These are phyloP conservation scores for Sakesphorus luctuosus DNA, from an alignment of 2,113 vertebrate genomes.

Conservation along the genomic window DNA sequence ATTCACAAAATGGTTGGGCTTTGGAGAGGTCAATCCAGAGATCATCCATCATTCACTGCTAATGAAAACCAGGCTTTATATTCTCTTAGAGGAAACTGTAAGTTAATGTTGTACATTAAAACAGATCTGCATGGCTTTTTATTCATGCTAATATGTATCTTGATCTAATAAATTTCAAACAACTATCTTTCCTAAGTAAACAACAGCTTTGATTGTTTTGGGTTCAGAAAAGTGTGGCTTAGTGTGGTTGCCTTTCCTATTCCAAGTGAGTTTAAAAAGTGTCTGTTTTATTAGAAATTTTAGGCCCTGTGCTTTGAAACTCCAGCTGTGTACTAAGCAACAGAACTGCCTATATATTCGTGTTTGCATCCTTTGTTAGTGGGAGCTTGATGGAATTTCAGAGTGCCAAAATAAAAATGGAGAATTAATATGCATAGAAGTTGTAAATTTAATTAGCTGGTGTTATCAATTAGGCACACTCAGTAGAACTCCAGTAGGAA, in stretches of 20 bases:
- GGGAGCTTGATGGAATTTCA: constrained; percentile 17
- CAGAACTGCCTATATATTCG: background rate
- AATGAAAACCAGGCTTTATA: background rate
- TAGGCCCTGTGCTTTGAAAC: background rate
- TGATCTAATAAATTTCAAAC: background rate
- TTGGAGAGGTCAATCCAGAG: background rate
- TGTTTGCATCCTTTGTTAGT: background rate
- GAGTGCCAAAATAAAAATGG: constrained; percentile 27
- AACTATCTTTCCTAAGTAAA: background rate
- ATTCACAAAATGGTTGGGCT: background rate
- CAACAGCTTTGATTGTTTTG: background rate
- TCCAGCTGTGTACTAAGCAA: background rate
- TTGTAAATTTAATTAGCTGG: constrained; percentile 11
- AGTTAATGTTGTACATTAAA: background rate
- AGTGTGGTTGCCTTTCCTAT: background rate
- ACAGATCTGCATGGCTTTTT: background rate
- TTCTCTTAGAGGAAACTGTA: background rate
- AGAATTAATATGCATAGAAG: constrained; percentile 29
- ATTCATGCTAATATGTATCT: background rate
- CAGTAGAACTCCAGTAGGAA: background rate
- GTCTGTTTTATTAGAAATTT: background rate
- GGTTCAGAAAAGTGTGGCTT: background rate
- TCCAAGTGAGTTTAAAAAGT: background rate
- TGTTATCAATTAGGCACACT: constrained; percentile 33
- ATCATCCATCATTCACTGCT: background rate